A percentile compares a stretch with the other conserved stretches of the same genome.
phyloP scores from a whole-genome alignment of 2,888 invertebrate species.

The Altica lythri region DNA sequence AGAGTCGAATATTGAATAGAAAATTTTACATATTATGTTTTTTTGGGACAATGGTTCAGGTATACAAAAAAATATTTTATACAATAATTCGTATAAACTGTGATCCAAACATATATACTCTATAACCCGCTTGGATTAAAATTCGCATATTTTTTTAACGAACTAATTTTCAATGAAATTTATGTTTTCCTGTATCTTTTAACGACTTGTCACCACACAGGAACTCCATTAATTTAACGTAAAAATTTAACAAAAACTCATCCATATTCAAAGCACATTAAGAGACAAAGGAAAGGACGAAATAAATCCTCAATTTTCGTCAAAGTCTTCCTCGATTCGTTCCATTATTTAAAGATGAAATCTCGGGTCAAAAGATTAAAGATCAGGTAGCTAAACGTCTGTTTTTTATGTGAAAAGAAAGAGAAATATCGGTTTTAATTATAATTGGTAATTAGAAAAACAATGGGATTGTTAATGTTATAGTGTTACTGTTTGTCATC shows the following conservation, averaged over 20 bases:
- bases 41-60: too few species aligned
- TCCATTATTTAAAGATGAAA: conserved; percentile 36
- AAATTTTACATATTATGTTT: too few species aligned
- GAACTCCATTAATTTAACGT: conserved; percentile 21
- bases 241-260: conserved; percentile 19
- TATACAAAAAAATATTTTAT: too few species aligned
- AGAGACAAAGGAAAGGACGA: conserved; percentile 19
- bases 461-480: conserved; percentile 36
- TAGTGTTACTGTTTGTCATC: conserved; percentile 34
- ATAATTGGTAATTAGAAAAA: conserved; percentile 47
- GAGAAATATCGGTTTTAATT: conserved; percentile 40
- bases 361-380: conserved; percentile 54
- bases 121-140: too few species aligned
- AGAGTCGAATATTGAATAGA: too few species aligned
- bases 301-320: conserved; percentile 21
- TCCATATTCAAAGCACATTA: conserved; percentile 18
- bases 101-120: too few species aligned
- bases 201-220: conserved; percentile 16
- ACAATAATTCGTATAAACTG: too few species aligned
- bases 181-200: too few species aligned
- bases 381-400: conserved; percentile 44
- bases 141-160: too few species aligned
- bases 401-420: conserved; percentile 35
- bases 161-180: too few species aligned
- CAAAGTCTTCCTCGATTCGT: conserved; percentile 20